Percentiles rank a stretch among this genome's conserved stretches.
phyloP scores from a whole-genome alignment of 37 sponge, comb jelly and placozoan genomes.

The Bolinopsis microptera region DNA sequence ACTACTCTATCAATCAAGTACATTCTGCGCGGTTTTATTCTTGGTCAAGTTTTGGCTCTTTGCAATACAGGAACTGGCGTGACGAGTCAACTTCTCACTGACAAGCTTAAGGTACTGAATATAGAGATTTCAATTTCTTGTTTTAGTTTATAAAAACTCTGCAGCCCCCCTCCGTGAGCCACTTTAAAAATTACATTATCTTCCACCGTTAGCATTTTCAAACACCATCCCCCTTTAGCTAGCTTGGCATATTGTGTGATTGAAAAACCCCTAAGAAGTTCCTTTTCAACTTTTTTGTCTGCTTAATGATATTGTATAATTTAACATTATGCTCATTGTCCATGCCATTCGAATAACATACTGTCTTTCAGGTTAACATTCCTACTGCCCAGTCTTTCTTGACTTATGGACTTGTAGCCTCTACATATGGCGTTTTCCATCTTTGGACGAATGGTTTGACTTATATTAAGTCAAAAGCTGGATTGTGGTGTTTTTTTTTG shows the following conservation, averaged over 20 bases:
- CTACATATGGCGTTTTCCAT: constrained; percentile 36
- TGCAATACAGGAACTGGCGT: constrained; percentile 61
- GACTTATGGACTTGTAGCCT: background rate
- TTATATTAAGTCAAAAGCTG: constrained; percentile 2
- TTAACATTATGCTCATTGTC: background rate
- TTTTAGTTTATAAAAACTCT: too few relatives aligned
- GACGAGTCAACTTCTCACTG: constrained; percentile 43
- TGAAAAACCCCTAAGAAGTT: too few relatives aligned
- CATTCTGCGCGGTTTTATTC: background rate
- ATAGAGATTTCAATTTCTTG: background rate
- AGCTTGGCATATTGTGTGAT: too few relatives aligned
- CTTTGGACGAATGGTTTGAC: background rate
- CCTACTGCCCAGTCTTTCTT: constrained; percentile 35
- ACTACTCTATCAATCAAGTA: background rate
- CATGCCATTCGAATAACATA: too few relatives aligned
- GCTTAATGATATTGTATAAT: background rate
- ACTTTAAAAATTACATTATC: too few relatives aligned
- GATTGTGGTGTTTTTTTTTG: constrained; percentile 37
- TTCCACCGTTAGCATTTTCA: too few relatives aligned
- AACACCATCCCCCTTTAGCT: too few relatives aligned
- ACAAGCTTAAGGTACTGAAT: constrained; percentile 28
- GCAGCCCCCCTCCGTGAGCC: too few relatives aligned
- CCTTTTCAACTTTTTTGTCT: too few relatives aligned
- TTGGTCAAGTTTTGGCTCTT: constrained; percentile 55
- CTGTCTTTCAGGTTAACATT: constrained; percentile 26